These are phyloP conservation scores for Lasioglossum morio DNA, from an alignment of 2,888 invertebrate genomes.

Conservation along the genomic window DNA sequence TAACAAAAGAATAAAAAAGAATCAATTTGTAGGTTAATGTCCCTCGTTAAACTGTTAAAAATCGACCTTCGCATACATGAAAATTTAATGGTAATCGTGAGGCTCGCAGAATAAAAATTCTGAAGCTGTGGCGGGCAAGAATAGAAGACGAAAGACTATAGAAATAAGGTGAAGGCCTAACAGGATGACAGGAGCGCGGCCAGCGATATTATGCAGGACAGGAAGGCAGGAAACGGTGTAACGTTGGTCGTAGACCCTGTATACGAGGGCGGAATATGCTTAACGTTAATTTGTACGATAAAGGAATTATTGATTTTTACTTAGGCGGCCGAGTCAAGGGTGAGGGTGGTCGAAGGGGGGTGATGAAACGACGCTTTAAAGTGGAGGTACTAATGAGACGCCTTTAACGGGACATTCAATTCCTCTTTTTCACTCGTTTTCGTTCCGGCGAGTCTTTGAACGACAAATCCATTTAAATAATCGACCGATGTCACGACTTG, in stretches of 20 bases:
- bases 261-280: constrained; percentile 82
- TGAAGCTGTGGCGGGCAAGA: constrained; percentile 7
- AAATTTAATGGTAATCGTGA: neutral
- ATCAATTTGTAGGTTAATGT: too few species aligned
- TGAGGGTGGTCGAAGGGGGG: constrained; percentile 72
- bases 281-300: constrained; percentile 83
- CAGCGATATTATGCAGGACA: constrained; percentile 77
- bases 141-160: constrained; percentile 6
- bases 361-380: constrained; percentile 73
- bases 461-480: constrained; percentile 12
- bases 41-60: neutral
- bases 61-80: neutral
- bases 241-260: constrained; percentile 70
- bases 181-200: constrained; percentile 53
- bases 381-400: constrained; percentile 78
- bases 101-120: constrained; percentile 5
- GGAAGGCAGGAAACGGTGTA: constrained; percentile 72
- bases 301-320: constrained; percentile 84
- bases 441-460: constrained; percentile 27
- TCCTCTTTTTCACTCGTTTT: constrained; percentile 49
- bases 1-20: too few species aligned
- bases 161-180: constrained; percentile 49
- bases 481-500: neutral
- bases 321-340: constrained; percentile 79
- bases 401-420: constrained; percentile 71